Evolutionary conservation across 2,113 vertebrate species (phyloP), one percentile per base, ranked within the genome.

Genomic region (Siphamia tubifer): DNA sequence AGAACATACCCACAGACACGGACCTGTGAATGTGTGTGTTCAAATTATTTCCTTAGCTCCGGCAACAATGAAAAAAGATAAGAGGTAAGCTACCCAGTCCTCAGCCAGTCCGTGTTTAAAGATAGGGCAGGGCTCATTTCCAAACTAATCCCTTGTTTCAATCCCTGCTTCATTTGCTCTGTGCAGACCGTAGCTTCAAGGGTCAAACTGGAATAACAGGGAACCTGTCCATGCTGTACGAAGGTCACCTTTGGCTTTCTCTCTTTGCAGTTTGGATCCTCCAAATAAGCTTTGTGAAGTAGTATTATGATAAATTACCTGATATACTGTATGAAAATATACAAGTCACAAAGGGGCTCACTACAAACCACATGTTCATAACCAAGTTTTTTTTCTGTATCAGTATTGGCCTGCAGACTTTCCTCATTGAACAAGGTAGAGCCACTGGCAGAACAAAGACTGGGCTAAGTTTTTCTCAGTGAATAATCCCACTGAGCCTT

Each of bases 401-500:
- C 49, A 55, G 73, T 49, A 72, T 38, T 40, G 69, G 71, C 64
- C 72, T 60, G 51, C 39, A 79, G 71, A 79, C 74, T 74, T 44
- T 60, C 27, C 45, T 60, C 62, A 57, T 51, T 75, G 81, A 90
- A 88, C 83, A 79, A 81, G 73, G 43, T 43, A 74, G 51, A 68
- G 80, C 68, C 68, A 87, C 76, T 42, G 49, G 53, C 67, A 78
- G 78, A 89, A 83, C 83, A 86, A 91, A 88, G 80, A 76, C 44
- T 27, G 65, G 74, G 67, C 79, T 58, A 82, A 87, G 81, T 92
- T 88, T 86, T 77, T 89, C 85, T 85, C 77, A 54, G 78, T 66
- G 89, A 87, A 89, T 90, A 86, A 90, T 89, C 87, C 84, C 89
- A 82, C 63, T 62, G 84, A 83, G 89, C 74, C 74, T 87, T 82